Evolutionary conservation across 2,888 invertebrate species (phyloP), one percentile per base, ranked within the genome.

Genomic region (Sphecodes monilicornis): DNA sequence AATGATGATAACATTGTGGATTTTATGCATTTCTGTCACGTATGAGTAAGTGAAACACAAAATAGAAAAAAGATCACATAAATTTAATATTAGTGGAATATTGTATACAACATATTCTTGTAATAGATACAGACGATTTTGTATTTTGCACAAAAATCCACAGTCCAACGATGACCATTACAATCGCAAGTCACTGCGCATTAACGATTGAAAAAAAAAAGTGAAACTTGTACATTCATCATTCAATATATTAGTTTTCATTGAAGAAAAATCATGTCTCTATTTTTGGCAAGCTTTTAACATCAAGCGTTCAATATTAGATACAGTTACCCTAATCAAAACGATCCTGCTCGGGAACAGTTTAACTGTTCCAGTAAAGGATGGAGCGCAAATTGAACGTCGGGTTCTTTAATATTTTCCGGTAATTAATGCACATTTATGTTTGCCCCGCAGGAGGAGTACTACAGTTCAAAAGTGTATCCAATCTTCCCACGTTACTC

Each of bases 401-500:
- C 41, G 5, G 36, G 3, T 8, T 73, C 68, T 26, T 70, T n/a
- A 46, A 10, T 16, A 50, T 26, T 10, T 79, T 54, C 43, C 22
- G 26, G 32, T 76, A 72, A 72, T 39, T 83, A 83, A 83, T 75
- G n/a, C n/a, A 70, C 54, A 22, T 22, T 36, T 66, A 66, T 36
- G 66, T 66, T 66, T 36, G 36, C 22, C 66, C 66, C 78, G 16
- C 96, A 98, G 98, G 96, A 97, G 89, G 98, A 98, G 93, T 99
- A 99, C 95, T 97, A 97, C 92, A 97, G 97, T 94, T 97, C 98
- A 79, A 99, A 99, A 95, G 96, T 98, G 93, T 98, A 98, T 95
- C 99, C 99, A 87, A 98, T 99, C 95, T 97, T 99, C 93, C 98
- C 98, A 43, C 97, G 99, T 75, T 99, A 99, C 96, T 97, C 98